Base-by-base conservation (phyloP, 37 sponge, comb jelly and placozoan species). In the Ianthella basta region DNA sequence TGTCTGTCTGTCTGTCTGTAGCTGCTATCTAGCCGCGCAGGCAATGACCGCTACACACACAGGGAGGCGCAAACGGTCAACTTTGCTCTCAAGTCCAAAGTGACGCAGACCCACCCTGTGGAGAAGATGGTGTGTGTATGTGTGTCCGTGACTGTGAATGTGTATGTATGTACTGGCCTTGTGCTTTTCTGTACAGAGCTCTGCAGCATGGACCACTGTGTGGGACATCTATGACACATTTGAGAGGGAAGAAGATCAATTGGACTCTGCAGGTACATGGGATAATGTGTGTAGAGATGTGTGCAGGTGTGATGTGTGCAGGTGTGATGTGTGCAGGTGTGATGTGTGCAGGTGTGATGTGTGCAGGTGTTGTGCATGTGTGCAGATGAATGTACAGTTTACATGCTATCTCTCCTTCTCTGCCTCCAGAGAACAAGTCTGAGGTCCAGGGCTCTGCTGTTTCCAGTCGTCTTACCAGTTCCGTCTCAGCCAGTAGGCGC, bases 181-280 rank as follows among this genome's bases (percentile, higher is more conserved):
- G 56, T 24, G 15, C 18, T 72, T 6, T 23, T 38, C 24, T 29
- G 27, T 54, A 21, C 68, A 93, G 94, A 87, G 87, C 33, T 59
- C 79, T 56, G 98, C 94, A 15, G 88, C 86, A 32, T 83, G 64
- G 92, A 95, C 95, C 14, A 89, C 95, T 29, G 81, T 85, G 44
- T 96, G 93, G 93, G 99, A 98, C 84, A 98, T 96, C 89, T 92
- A 96, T 82, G 97, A 96, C 55, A 92, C 91, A 53, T 92, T 87
- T 61, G 68, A 91, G 54, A 87, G 79, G 0, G 33, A 87, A 21
- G 56, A 83, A 61, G 74, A 84, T 21, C 59, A 86, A n/a, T 23
- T 67, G 65, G 35, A 83, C 64, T 24, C 33, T 85, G 63, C 81
- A 89, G 53, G 86, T n/a, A n/a, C n/a, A n/a, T n/a, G n/a, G n/a